Evolutionary conservation across 1,140 invertebrate genomes (phyloP), one percentile per base, ranked within the genome.

Genomic region (Drosophila navojoa): DNA sequence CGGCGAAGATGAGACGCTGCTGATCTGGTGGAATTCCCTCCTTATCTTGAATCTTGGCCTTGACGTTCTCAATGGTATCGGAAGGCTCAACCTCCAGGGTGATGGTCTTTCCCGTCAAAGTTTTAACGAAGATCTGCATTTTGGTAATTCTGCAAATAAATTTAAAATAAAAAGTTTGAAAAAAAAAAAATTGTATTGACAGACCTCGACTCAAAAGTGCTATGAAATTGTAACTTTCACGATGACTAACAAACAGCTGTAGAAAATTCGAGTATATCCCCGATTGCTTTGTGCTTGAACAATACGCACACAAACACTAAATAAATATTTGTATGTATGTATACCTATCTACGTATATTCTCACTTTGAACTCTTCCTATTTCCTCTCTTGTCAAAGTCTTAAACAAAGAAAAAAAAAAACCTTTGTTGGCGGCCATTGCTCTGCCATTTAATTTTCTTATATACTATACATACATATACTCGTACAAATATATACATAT

Each of bases 41-140:
- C 89, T 96, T 96, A 72, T 96, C 95, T 71, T 96, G 95, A 62
- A 96, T 96, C 77, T 96, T 97, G 1, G 96, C 95, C 85, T 96
- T 97, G 1, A 97, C 96, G 94, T 97, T 96, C 92, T 96, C 96
- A 79, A 97, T 97, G 7, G 96, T 96, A 89, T 97, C 96, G 47
- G 94, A 95, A 29, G 96, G 94, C 80, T 97, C 96, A 29, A 96
- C 96, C 92, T 96, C 96, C 42, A 96, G 93, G 59, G 96, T 97
- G 87, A 96, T 97, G 72, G 96, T 97, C 91, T 97, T 97, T 67
- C 96, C 96, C 78, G 96, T 97, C 4, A 97, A 93, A 72, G 96
- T 97, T 92, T 96, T 97, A 1, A 97, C 96, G 92, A 96, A 97
- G 90, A 96, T 96, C 92, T 94, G 95, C 95, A 94, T 97, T 52